phyloP scores from a whole-genome alignment of 2,888 invertebrate species.

The Dasypolia templi region DNA sequence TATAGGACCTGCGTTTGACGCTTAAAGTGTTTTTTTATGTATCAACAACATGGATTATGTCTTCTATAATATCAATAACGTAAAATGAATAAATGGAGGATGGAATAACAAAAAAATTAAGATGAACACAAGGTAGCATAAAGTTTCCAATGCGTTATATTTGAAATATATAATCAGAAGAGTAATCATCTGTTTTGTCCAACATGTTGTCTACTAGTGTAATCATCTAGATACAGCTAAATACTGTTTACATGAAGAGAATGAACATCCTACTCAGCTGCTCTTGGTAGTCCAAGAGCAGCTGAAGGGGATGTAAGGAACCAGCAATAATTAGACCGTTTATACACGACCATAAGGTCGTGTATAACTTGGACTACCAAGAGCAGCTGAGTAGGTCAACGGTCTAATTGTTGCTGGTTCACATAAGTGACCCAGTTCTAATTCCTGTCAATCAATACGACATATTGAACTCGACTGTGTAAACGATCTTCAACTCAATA shows the following conservation, averaged over 20 bases:
- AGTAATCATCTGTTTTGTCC: not conserved
- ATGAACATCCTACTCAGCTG: too few species aligned
- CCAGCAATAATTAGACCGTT: not conserved
- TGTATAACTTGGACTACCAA: too few species aligned
- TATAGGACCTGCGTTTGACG: conserved; percentile 32
- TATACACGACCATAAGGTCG: too few species aligned
- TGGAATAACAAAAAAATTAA: not conserved
- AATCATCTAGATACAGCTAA: too few species aligned
- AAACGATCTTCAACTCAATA: conserved; percentile 43
- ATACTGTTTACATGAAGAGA: not conserved
- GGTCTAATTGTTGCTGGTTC: too few species aligned
- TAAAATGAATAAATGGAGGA: not conserved
- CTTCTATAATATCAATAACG: too few species aligned
- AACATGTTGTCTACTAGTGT: not conserved
- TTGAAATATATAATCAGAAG: not conserved
- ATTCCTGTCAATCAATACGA: conserved; percentile 36
- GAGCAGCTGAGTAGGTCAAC: too few species aligned
- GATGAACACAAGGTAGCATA: not conserved
- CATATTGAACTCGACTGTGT: conserved; percentile 34
- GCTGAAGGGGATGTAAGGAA: not conserved
- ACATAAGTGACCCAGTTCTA: conserved; percentile 1
- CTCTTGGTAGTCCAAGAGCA: too few species aligned
- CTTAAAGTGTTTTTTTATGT: conserved; percentile 27
- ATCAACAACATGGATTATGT: too few species aligned
- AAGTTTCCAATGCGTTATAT: not conserved